Evolutionary conservation across 2,888 invertebrate genomes (phyloP).

Genomic region (Iselma pallidipennis): DNA sequence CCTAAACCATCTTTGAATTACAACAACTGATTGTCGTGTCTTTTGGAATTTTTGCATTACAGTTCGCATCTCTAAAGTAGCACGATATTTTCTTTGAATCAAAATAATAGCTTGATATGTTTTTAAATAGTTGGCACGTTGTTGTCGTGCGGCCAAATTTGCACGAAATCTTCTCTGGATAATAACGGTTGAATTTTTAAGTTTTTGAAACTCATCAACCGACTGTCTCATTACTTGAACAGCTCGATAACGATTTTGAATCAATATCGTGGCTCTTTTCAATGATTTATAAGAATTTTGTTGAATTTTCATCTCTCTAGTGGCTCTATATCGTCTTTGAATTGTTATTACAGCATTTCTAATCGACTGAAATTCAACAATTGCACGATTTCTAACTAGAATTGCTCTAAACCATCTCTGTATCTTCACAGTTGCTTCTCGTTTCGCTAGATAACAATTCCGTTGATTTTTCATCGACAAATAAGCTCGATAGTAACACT

Average conservation of each 20-base stretch:
- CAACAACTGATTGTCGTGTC: conserved; percentile 45
- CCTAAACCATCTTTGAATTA: conserved; percentile 58
- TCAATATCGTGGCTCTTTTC: conserved; percentile 5
- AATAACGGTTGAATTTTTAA: neutral
- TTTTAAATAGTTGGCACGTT: neutral
- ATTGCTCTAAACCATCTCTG: conserved; percentile 58
- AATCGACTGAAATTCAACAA: neutral
- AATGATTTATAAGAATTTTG: conserved; percentile 22
- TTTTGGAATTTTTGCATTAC: conserved; percentile 37
- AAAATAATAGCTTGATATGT: neutral
- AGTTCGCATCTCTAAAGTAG: conserved; percentile 33
- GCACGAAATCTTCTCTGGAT: neutral
- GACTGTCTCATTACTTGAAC: neutral
- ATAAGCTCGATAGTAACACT: neutral
- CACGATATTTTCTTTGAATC: neutral
- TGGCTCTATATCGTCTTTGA: conserved; percentile 37
- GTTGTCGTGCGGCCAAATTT: neutral
- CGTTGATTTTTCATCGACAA: conserved; percentile 20
- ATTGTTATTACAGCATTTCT: conserved; percentile 43
- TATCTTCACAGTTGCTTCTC: conserved; percentile 49
- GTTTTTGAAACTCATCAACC: neutral
- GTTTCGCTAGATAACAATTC: conserved; percentile 33
- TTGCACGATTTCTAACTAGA: neutral
- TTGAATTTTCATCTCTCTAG: conserved; percentile 28
- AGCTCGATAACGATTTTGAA: conserved; percentile 10